Percentiles rank a stretch among this genome's conserved stretches.
These are phyloP conservation scores for Matsumyia berberina DNA, from an alignment of 2,888 invertebrate species.

Conservation along the genomic window DNA sequence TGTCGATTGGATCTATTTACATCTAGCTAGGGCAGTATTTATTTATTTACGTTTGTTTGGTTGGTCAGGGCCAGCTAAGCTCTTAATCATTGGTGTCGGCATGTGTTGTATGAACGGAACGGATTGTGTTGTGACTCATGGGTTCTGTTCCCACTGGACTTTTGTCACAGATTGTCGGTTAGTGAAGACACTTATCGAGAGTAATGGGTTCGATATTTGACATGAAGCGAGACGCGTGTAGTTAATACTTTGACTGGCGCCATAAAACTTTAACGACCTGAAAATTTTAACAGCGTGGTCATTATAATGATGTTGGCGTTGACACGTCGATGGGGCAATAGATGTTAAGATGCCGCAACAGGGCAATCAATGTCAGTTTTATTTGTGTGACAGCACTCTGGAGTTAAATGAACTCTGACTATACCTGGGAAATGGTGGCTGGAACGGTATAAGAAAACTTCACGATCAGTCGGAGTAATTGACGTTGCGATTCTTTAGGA, in stretches of 20 bases:
- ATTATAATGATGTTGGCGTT: neutral
- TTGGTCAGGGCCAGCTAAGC: conserved; percentile 15
- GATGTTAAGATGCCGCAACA: conserved; percentile 5
- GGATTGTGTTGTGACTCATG: neutral
- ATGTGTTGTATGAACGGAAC: neutral
- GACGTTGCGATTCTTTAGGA: neutral
- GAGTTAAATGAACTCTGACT: neutral
- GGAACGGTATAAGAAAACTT: too few relatives aligned
- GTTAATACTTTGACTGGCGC: neutral
- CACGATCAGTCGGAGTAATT: neutral
- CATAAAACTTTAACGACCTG: conserved; percentile 29
- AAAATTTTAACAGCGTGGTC: conserved; percentile 7
- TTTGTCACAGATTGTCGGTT: neutral
- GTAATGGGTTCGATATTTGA: neutral
- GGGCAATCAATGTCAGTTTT: neutral
- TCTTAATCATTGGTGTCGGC: conserved; percentile 1
- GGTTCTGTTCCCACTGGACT: neutral
- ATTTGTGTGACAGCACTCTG: conserved; percentile 1
- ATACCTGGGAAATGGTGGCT: neutral
- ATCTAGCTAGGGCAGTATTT: conserved; percentile 1
- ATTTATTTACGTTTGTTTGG: conserved; percentile 24
- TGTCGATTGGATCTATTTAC: conserved; percentile 7
- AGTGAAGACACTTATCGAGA: neutral
- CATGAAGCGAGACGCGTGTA: conserved; percentile 3
- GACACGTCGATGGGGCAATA: conserved; percentile 3